phyloP scores from a whole-genome alignment of 1,140 invertebrate species.

The Drosophila azteca region DNA sequence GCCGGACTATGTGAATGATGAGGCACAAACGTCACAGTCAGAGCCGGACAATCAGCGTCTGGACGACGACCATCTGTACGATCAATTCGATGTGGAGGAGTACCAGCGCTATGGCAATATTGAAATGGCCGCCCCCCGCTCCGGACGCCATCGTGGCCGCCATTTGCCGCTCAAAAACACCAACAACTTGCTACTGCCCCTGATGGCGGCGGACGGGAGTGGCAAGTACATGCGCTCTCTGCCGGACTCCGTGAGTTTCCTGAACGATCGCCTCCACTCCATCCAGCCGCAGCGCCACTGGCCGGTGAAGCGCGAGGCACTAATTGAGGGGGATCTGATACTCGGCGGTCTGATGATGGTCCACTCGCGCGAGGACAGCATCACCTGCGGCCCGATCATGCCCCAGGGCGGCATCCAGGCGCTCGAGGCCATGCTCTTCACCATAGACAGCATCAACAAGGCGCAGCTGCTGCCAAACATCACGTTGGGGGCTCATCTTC shows the following conservation, averaged over 20 bases:
- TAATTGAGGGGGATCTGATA: slow-evolving; percentile 92
- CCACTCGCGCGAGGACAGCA: slow-evolving; percentile 91
- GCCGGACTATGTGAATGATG: slow-evolving; percentile 58
- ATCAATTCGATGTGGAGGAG: slow-evolving; percentile 56
- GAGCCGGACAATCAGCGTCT: background rate
- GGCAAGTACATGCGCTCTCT: slow-evolving; percentile 75
- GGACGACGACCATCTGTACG: slow-evolving; percentile 12
- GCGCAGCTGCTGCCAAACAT: slow-evolving; percentile 87
- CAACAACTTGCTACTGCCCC: slow-evolving; percentile 38
- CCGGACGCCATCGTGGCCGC: slow-evolving; percentile 74
- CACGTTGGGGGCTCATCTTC: slow-evolving; percentile 91
- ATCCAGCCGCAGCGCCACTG: slow-evolving; percentile 85
- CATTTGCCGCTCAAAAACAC: slow-evolving; percentile 42
- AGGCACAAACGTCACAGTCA: slow-evolving; percentile 15
- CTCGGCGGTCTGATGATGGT: slow-evolving; percentile 97
- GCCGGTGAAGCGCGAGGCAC: slow-evolving; percentile 94
- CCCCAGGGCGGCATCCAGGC: slow-evolving; percentile 94
- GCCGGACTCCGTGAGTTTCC: slow-evolving; percentile 69
- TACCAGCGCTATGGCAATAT: slow-evolving; percentile 69
- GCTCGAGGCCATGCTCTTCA: slow-evolving; percentile 94
- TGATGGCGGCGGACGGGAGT: slow-evolving; percentile 35
- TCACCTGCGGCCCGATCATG: slow-evolving; percentile 94
- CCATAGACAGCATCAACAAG: slow-evolving; percentile 90
- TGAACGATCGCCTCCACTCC: slow-evolving; percentile 54
- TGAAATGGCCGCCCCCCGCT: slow-evolving; percentile 60